phyloP scores from a whole-genome alignment of 1,140 invertebrate genomes.

The Brachionus manjavacas region DNA sequence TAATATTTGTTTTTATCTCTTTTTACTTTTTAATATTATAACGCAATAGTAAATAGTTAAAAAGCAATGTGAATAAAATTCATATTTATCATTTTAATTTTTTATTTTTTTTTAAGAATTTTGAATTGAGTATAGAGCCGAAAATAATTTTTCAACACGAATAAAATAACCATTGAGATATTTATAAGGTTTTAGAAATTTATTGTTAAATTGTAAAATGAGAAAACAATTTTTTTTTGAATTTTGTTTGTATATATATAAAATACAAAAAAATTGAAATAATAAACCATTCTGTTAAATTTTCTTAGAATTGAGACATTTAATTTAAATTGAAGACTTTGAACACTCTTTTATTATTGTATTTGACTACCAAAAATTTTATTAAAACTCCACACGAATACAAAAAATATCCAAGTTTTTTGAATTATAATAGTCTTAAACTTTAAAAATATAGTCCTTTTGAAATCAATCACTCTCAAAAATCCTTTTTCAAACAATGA shows the following conservation, averaged over 20 bases:
- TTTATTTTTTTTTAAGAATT: no score
- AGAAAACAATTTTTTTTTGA: not conserved
- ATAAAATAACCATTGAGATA: no score
- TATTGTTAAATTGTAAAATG: no score
- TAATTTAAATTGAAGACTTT: slow-evolving; percentile 10
- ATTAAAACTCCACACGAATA: not conserved
- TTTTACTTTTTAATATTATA: no score
- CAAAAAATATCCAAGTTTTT: not conserved
- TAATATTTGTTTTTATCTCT: no score
- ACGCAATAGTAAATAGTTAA: no score
- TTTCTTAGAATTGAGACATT: not conserved
- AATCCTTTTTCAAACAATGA: not conserved
- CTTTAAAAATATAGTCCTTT: not conserved
- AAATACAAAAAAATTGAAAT: not conserved
- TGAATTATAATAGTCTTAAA: not conserved
- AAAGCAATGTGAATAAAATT: no score
- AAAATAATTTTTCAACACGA: no score
- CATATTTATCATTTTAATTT: no score
- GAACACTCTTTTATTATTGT: not conserved
- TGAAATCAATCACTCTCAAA: not conserved
- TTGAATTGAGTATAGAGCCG: no score
- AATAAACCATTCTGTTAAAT: not conserved
- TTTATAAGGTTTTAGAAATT: not conserved
- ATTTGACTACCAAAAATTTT: not conserved
- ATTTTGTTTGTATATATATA: not conserved